Evolutionary conservation across 2,888 invertebrate genomes (phyloP).

Genomic region (Stictocephala bisonia): DNA sequence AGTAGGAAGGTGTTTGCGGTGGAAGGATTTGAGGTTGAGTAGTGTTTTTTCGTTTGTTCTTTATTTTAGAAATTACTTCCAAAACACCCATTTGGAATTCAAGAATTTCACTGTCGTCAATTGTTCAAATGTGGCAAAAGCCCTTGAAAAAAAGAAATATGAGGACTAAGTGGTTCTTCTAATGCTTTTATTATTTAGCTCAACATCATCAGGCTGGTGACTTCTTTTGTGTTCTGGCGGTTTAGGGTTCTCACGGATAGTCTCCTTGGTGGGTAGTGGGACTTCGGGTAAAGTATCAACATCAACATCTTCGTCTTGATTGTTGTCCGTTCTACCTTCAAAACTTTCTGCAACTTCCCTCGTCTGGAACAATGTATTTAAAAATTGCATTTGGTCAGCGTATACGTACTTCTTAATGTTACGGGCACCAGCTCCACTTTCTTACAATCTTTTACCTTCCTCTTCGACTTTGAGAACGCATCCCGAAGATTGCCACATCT

Average conservation of each 20-base stretch:
- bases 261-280: neutral
- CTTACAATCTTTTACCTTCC: conserved; percentile 34
- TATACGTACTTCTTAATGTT: conserved; percentile 45
- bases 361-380: conserved; percentile 24
- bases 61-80: conserved; percentile 23
- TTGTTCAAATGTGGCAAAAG: conserved; percentile 19
- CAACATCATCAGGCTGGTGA: conserved; percentile 42
- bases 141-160: conserved; percentile 26
- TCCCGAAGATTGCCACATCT: conserved; percentile 45
- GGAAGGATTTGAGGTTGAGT: conserved; percentile 23
- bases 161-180: conserved; percentile 20
- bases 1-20: no score
- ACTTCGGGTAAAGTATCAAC: no score
- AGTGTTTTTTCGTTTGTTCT: conserved; percentile 1
- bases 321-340: no score
- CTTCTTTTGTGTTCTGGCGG: conserved; percentile 36
- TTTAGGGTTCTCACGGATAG: conserved; percentile 22
- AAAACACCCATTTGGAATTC: conserved; percentile 34
- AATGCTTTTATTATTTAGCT: conserved; percentile 32
- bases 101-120: conserved; percentile 26
- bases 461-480: conserved; percentile 36
- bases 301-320: conserved; percentile 29
- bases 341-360: conserved; percentile 45
- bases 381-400: conserved; percentile 50
- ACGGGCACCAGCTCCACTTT: conserved; percentile 45